Evolutionary conservation across 2,113 vertebrate species (phyloP), one percentile per base, ranked within the genome.

Genomic region (Corythornis madagascariensis): DNA sequence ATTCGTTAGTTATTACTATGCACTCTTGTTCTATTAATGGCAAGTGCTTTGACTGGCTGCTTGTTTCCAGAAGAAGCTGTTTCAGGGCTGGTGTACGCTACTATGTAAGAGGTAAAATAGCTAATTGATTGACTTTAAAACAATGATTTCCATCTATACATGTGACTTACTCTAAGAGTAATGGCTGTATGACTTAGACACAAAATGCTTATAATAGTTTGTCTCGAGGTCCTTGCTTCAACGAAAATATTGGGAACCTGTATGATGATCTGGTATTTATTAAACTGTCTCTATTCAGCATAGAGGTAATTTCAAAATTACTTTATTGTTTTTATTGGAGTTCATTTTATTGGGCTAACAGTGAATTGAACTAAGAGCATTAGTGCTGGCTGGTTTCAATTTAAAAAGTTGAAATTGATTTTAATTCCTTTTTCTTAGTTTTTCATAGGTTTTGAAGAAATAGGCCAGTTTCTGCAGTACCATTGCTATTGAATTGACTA

Each of bases 1-100:
- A 16, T 14, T 69, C 11, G 33, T 71, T 76, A 99, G 99, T 98
- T 97, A 98, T 99, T 91, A 96, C 95, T 17, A 98, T 99, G 98
- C 98, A 98, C 84, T 98, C 98, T 1, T 98, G 99, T 95, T 98
- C 98, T 81, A 97, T 99, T 94, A 99, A 98, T 71, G 99, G 99
- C 16, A 99, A 99, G 78, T 92, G 98, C 95, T 99, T 99, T 77
- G 99, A 99, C 60, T 99, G 99, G 99, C 98, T 98, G 80, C 97
- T 99, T 47, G 97, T 99, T 95, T 99, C 99, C 31, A 98, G 99
- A 94, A 98, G 99, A 95, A 99, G 99, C 95, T 99, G 99, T 88
- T 99, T 99, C 97, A 97, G 99, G 87, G 99, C 99, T 19, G 99
- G 99, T 0, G 99, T 99, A 4, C 98, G 99, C 72, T 99, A 99